Percentiles rank a stretch among this genome's conserved stretches.
Conservation (phyloP, 2,888 invertebrate genomes). For the Epirrita christyi region DNA sequence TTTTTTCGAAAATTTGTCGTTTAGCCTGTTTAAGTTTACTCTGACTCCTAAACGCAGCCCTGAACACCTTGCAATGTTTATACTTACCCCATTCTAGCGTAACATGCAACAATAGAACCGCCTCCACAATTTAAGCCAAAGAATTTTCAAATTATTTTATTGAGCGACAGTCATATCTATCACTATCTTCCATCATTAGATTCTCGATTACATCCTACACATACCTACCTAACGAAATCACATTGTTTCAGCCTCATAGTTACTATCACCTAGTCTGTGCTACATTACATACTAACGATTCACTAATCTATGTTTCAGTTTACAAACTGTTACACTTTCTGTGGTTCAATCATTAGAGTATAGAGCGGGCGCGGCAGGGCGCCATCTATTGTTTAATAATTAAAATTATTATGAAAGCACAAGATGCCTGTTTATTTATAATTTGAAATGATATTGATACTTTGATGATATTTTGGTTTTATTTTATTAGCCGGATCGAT, state of each 20-base stretch:
- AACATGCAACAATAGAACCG: not conserved
- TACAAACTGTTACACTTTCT: slow-evolving; percentile 44
- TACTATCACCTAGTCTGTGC: slow-evolving; percentile 3
- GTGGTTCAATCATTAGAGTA: slow-evolving; percentile 48
- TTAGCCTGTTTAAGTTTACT: too few relatives aligned
- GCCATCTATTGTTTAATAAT: slow-evolving; percentile 74
- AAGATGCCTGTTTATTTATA: slow-evolving; percentile 49
- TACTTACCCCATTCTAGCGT: not conserved
- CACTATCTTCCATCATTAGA: slow-evolving; percentile 1
- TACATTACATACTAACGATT: slow-evolving; percentile 1
- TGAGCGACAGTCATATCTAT: slow-evolving; percentile 2
- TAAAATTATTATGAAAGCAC: slow-evolving; percentile 70
- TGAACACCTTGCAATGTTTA: too few relatives aligned
- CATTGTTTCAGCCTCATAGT: slow-evolving; percentile 49
- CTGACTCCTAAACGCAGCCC: too few relatives aligned
- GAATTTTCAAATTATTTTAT: not conserved
- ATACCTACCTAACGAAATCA: slow-evolving; percentile 38
- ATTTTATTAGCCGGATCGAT: not conserved
- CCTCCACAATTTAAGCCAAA: not conserved
- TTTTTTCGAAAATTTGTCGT: too few relatives aligned
- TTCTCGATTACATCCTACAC: slow-evolving; percentile 20
- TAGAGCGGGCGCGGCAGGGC: slow-evolving; percentile 61
- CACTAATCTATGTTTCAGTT: not conserved
- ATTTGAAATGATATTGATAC: slow-evolving; percentile 62
- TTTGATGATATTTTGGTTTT: not conserved